These are phyloP conservation scores for Tenebrio molitor DNA, from an alignment of 1,140 invertebrate species.

Conservation along the genomic window DNA sequence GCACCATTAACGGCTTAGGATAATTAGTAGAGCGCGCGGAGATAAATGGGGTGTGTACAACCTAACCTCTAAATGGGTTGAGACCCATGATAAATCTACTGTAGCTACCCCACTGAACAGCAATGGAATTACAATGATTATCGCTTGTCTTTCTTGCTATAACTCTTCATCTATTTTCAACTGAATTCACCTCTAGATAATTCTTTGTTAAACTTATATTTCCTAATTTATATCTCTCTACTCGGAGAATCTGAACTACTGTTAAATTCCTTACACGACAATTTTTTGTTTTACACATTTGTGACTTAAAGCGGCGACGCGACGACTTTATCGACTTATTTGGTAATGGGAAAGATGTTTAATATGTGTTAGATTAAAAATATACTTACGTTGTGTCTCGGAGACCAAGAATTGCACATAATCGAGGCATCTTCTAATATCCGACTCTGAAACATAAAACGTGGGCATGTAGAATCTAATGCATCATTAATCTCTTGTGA, in stretches of 20 bases:
- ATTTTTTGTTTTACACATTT: no score
- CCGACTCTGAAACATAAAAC: conserved; percentile 80
- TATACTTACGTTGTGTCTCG: conserved; percentile 86
- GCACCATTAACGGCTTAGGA: conserved; percentile 53
- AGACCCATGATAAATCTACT: conserved; percentile 60
- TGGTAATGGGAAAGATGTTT: no score
- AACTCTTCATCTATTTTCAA: conserved; percentile 61
- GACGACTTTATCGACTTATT: no score
- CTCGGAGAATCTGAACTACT: background rate
- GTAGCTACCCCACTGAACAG: conserved; percentile 46
- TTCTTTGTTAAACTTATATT: conserved; percentile 4
- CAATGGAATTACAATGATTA: conserved; percentile 64
- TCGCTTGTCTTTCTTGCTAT: conserved; percentile 61
- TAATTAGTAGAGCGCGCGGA: conserved; percentile 57
- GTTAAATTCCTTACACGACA: no score
- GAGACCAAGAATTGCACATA: conserved; percentile 91
- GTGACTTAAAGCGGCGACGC: conserved; percentile 1
- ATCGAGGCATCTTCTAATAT: conserved; percentile 89
- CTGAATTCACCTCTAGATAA: conserved; percentile 8
- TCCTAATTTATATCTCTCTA: background rate
- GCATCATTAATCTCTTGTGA: conserved; percentile 28
- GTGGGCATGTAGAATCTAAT: conserved; percentile 44
- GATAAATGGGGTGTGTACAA: conserved; percentile 54
- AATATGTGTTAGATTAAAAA: no score
- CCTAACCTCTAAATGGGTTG: conserved; percentile 56